A percentile compares a stretch with the other conserved stretches of the same genome.
phyloP scores from a whole-genome alignment of 2,113 vertebrate genomes.

The Phalacrocorax aristotelis region DNA sequence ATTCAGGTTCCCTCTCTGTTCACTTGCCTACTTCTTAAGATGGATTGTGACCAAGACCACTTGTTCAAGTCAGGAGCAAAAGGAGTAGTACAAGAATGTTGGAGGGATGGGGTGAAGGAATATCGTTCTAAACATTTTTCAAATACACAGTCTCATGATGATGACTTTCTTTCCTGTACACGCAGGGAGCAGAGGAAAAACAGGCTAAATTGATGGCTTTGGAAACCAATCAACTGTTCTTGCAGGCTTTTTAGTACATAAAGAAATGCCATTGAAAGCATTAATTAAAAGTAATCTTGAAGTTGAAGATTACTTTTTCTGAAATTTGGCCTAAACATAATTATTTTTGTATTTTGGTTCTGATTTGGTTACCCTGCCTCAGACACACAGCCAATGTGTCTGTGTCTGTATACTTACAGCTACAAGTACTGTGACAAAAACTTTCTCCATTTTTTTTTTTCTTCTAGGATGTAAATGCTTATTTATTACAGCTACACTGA shows the following conservation, averaged over 20 bases:
- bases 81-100: neutral
- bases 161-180: neutral
- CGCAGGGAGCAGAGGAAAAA: neutral
- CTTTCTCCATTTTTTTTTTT: neutral
- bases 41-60: neutral
- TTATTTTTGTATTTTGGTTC: neutral
- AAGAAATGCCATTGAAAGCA: neutral
- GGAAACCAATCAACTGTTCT: neutral
- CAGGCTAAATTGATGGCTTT: neutral
- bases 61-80: neutral
- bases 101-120: neutral
- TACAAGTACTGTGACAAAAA: neutral
- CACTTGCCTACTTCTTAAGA: neutral
- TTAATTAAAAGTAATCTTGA: neutral
- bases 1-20: neutral
- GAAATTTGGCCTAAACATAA: neutral
- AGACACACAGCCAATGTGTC: neutral
- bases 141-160: neutral
- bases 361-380: neutral
- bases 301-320: neutral
- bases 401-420: neutral
- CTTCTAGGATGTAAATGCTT: constrained; percentile 83
- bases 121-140: neutral
- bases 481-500: constrained; percentile 87
- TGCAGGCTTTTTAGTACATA: neutral